Conservation (phyloP, 2,888 invertebrate species). For the Nephrocerus scutellatus region DNA sequence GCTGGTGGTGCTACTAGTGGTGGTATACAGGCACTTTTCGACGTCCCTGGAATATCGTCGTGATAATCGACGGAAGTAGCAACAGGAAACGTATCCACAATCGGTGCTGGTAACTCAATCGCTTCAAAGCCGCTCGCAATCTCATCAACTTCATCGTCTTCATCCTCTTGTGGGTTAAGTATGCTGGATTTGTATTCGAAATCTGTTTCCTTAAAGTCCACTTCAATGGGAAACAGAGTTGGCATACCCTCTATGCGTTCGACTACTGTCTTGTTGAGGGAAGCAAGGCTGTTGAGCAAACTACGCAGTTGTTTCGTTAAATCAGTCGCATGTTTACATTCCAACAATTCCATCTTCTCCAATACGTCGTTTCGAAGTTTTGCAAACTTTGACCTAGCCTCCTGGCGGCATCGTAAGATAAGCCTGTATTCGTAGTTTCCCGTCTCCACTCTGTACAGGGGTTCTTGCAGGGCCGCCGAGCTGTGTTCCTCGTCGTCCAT, state of each 20-base stretch:
- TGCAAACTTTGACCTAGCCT: conserved; percentile 80
- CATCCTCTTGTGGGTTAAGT: conserved; percentile 39
- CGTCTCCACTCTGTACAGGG: conserved; percentile 94
- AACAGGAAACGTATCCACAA: conserved; percentile 36
- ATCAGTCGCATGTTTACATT: conserved; percentile 97
- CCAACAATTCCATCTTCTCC: conserved; percentile 93
- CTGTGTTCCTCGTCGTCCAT: conserved; percentile 99
- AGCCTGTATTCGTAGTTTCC: conserved; percentile 99
- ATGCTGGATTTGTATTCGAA: conserved; percentile 71
- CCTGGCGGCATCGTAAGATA: conserved; percentile 90
- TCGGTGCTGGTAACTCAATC: conserved; percentile 34
- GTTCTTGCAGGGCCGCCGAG: conserved; percentile 87
- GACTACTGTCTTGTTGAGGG: conserved; percentile 62
- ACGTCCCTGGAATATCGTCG: conserved; percentile 19
- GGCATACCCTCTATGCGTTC: conserved; percentile 67
- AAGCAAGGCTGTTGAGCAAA: conserved; percentile 76
- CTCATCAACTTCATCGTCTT: conserved; percentile 36
- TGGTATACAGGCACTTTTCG: background rate
- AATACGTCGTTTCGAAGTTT: conserved; percentile 82
- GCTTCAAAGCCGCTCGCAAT: conserved; percentile 35
- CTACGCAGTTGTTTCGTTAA: conserved; percentile 78
- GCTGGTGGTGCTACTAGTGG: conserved; percentile 4
- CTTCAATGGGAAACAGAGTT: conserved; percentile 88
- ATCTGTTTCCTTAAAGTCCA: conserved; percentile 85
- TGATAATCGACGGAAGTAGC: conserved; percentile 35